Evolutionary conservation across 2,797 vertebrate species (phyloP), one percentile per base, ranked within the genome.

Genomic region (Chiloscyllium punctatum): DNA sequence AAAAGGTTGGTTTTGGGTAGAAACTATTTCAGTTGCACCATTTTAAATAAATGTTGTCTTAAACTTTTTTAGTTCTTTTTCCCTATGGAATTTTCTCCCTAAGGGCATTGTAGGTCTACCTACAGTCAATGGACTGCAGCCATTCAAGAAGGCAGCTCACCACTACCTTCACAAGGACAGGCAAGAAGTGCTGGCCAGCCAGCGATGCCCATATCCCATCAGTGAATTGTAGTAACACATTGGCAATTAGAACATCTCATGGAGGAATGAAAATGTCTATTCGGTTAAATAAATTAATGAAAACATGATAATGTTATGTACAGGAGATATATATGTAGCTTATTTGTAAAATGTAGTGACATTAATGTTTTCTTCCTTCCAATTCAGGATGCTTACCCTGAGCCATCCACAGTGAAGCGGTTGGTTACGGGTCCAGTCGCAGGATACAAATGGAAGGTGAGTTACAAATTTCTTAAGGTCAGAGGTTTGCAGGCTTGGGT

Each of bases 361-460:
- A n/a, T 94, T 95, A 97, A 96, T 97, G 96, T 97, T 97, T 98
- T 96, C 97, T 95, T 97, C 97, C 97, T 97, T 96, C 96, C 66
- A 69, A 9, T 42, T 21, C 97, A 99, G 99, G 99, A 99, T 96
- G 98, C 98, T 97, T 98, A 99, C 97, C 99, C 99, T 30, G 99
- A 99, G 97, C 98, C 99, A 33, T 99, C 99, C 97, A 98, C 98
- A 96, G 97, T 99, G 97, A 99, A 99, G 97, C 98, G 98, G 96
- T 98, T 99, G 97, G 98, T 98, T 97, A 97, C 98, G 95, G 98
- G 98, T 98, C 98, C 99, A 72, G 98, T 98, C 97, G 98, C 98
- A 96, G 98, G 98, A 96, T 99, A 99, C 98, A 99, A 99, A 97
- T 99, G 99, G 99, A 98, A 99, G 96, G 98, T 98, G 48, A 98